Conservation (phyloP, 2,888 invertebrate species). For the Drosophila villosipedis region DNA sequence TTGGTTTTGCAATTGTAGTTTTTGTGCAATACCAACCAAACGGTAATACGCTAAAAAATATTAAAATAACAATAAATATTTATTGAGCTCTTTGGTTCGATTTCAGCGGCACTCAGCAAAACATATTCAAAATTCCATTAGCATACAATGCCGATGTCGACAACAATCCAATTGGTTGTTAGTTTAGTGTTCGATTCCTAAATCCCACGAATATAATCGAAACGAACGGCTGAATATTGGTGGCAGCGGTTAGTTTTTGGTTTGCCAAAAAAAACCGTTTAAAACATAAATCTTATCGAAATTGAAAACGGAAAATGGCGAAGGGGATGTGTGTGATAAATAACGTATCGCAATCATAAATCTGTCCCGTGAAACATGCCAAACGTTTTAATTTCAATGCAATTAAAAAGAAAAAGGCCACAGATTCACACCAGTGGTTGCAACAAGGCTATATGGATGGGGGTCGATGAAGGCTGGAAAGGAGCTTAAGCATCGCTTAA, state of each 20-base stretch:
- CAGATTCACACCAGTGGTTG: conserved; percentile 28
- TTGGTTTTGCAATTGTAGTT: conserved; percentile 32
- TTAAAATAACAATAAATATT: conserved; percentile 71
- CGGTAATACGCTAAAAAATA: conserved; percentile 5
- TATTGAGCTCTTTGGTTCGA: conserved; percentile 51
- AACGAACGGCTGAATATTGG: conserved; percentile 30
- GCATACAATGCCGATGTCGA: conserved; percentile 50
- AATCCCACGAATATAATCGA: conserved; percentile 10
- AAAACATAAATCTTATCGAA: conserved; percentile 64
- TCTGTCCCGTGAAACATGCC: conserved; percentile 57
- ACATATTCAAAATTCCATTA: conserved; percentile 71
- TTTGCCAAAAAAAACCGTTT: not conserved
- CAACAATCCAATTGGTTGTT: conserved; percentile 66
- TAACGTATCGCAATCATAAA: conserved; percentile 77
- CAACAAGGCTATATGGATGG: not conserved
- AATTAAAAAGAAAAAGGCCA: conserved; percentile 62
- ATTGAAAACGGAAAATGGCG: conserved; percentile 65
- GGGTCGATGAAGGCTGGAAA: not conserved
- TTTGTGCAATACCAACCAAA: not conserved
- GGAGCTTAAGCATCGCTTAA: conserved; percentile 3
- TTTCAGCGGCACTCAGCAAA: conserved; percentile 35
- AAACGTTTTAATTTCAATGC: conserved; percentile 71
- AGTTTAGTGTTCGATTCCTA: conserved; percentile 46
- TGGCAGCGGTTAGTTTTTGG: conserved; percentile 26
- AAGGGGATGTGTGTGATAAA: conserved; percentile 50